These are phyloP conservation scores for Sphyrna mokarran DNA, from an alignment of 2,113 vertebrate genomes.

Conservation along the genomic window DNA sequence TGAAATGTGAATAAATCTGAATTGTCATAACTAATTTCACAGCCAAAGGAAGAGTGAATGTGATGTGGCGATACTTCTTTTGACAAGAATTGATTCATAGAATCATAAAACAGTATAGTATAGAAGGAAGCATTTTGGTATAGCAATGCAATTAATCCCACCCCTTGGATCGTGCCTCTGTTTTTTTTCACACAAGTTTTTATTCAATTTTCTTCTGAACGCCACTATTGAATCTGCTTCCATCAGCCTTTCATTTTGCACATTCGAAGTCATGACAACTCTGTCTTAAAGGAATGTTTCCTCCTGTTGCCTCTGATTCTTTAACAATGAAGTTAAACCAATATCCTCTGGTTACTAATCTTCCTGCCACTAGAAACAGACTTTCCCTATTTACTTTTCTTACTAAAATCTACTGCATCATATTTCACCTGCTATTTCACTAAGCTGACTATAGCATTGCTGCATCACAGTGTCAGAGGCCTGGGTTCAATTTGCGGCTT, in stretches of 20 bases:
- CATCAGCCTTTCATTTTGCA: background rate
- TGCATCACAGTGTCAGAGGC: too few relatives aligned
- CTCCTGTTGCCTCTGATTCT: background rate
- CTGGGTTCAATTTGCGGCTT: too few relatives aligned
- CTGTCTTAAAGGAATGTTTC: background rate
- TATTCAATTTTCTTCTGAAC: background rate
- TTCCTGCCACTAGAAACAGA: background rate
- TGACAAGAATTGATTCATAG: background rate
- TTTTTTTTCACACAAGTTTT: background rate
- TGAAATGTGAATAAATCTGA: background rate
- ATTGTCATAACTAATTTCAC: background rate
- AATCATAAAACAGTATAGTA: background rate
- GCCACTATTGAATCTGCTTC: background rate
- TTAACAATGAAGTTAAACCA: background rate
- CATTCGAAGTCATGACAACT: background rate
- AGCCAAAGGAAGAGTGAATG: background rate
- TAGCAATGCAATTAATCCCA: background rate
- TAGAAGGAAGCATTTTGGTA: background rate
- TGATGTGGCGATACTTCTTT: background rate
- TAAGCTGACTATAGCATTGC: background rate
- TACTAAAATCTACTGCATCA: too few relatives aligned
- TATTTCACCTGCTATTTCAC: background rate
- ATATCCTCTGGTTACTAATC: background rate
- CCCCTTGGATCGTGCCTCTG: background rate
- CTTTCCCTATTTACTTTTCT: background rate